phyloP scores from a whole-genome alignment of 2,888 invertebrate genomes.

The Tenthredo mesomela region DNA sequence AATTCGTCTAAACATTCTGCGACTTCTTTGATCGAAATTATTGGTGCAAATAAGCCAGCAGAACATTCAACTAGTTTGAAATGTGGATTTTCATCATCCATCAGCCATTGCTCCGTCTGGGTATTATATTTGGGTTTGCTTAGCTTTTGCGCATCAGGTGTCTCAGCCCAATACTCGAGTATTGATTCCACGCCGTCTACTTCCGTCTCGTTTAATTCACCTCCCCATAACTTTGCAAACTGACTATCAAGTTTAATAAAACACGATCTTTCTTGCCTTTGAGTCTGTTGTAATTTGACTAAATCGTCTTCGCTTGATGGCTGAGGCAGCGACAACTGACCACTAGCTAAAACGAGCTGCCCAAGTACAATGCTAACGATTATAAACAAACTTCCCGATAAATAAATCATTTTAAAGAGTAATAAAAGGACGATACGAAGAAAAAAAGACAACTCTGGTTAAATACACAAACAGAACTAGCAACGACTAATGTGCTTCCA shows the following conservation, averaged over 20 bases:
- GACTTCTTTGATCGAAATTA: background rate
- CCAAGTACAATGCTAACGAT: background rate
- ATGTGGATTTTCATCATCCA: background rate
- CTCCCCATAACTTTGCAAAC: conserved; percentile 3
- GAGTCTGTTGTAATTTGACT: conserved; percentile 2
- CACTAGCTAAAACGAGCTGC: background rate
- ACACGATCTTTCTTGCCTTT: conserved; percentile 12
- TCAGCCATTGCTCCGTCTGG: conserved; percentile 33
- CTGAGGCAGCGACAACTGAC: background rate
- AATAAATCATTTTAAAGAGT: background rate
- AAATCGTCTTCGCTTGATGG: background rate
- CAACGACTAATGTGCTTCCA: background rate
- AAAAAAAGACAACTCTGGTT: background rate
- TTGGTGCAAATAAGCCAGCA: background rate
- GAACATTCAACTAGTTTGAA: background rate
- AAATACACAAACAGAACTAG: background rate
- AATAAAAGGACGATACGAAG: background rate
- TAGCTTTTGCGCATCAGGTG: background rate
- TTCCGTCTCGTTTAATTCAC: conserved; percentile 6
- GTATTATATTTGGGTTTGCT: conserved; percentile 26
- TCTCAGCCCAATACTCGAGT: background rate
- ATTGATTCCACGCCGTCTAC: background rate
- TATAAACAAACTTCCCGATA: background rate
- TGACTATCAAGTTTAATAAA: background rate
- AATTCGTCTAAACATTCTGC: background rate